Base-by-base conservation (phyloP, 2,797 vertebrate species). In the Varecia variegata region DNA sequence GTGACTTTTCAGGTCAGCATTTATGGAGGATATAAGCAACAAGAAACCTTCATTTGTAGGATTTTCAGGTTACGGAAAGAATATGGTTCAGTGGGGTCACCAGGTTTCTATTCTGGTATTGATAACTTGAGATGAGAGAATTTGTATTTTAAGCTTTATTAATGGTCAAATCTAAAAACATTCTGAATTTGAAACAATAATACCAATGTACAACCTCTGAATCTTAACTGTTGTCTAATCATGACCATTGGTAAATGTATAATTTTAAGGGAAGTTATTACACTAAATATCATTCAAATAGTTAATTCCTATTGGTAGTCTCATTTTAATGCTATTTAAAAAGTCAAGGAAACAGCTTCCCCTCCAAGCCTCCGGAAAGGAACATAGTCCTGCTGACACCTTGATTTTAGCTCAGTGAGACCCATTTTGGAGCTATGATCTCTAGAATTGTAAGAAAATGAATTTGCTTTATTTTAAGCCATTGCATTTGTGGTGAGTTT, bases 1-100 rank as follows among this genome's bases (percentile, higher is more conserved):
- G 30, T 90, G 71, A 95, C 73, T 88, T 86, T 95, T 68, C 43
- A 96, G 88, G 88, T 95, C 83, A 94, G 54, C 43, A 76, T 77
- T 52, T 87, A 47, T 25, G 91, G 76, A 96, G 38, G 94, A 87
- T 47, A 62, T n/a, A 84, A 94, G 50, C 54, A 68, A 70, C 18
- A 92, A 86, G 90, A 30, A 67, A 45, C 17, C 54, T 89, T 35
- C 17, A 60, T 38, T 68, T 30, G 71, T 8, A 92, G 56, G 65
- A 93, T 82, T 77, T 95, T 54, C n/a, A 45, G 58, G 54, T 52
- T 76, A 8, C 32, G 56, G 45, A 12, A 79, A 91, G 54, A 94
- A 89, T 60, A 77, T 10, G 13, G 18, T 50, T 96, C 88, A 73
- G 50, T 47, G 27, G 30, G 40, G 20, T 95, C 58, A 52, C 9